These are phyloP conservation scores for Hetaerina americana DNA, from an alignment of 1,140 invertebrate genomes.

Conservation along the genomic window DNA sequence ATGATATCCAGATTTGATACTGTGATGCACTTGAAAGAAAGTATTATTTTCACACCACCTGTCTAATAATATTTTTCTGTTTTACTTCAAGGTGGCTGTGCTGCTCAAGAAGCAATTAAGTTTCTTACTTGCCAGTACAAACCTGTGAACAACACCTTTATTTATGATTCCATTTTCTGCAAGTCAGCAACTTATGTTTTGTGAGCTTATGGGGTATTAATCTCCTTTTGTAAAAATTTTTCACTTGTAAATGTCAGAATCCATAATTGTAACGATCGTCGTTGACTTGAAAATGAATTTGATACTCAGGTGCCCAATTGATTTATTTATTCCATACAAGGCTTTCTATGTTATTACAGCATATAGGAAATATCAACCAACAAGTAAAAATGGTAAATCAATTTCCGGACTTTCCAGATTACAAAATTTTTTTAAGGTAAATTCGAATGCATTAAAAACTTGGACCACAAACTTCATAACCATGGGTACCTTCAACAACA, in stretches of 20 bases:
- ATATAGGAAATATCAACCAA: neutral
- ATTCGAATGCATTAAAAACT: neutral
- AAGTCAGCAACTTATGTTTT: constrained; percentile 51
- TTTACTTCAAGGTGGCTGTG: constrained; percentile 58
- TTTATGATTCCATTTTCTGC: constrained; percentile 88
- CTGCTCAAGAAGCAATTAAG: constrained; percentile 94
- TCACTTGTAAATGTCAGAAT: neutral
- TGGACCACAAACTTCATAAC: neutral
- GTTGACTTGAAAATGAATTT: neutral
- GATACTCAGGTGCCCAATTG: neutral
- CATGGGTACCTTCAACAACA: too few species aligned
- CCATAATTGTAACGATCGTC: neutral
- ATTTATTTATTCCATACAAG: constrained; percentile 1
- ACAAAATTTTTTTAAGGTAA: neutral
- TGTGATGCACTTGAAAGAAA: too few species aligned
- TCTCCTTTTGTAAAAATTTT: neutral
- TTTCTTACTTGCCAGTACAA: constrained; percentile 94
- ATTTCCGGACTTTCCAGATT: neutral
- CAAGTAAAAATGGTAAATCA: neutral
- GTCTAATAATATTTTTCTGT: too few species aligned
- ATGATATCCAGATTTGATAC: too few species aligned
- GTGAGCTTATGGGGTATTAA: constrained; percentile 5
- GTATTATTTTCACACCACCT: too few species aligned
- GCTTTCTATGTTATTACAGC: neutral
- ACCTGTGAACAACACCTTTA: constrained; percentile 88